Evolutionary conservation across 2,888 invertebrate genomes (phyloP).

Genomic region (Dione juno): DNA sequence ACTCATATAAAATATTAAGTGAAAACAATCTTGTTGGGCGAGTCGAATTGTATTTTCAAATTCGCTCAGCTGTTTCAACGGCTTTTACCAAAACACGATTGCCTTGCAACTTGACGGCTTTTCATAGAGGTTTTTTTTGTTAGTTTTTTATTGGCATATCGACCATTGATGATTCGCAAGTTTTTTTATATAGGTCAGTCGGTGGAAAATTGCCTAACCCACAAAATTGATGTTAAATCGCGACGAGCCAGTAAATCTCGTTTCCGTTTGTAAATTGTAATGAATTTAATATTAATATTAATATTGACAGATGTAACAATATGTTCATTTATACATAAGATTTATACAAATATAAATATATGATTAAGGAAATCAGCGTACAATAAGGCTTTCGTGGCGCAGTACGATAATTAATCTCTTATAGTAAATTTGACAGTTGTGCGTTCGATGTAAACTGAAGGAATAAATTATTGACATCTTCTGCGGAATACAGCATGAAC

Average conservation of each 20-base stretch:
- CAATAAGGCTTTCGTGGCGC: no score
- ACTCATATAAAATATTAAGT: not conserved
- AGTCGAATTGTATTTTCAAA: conserved; percentile 28
- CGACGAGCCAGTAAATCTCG: not conserved
- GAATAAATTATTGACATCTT: no score
- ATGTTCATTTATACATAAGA: not conserved
- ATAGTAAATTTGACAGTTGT: no score
- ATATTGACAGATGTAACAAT: not conserved
- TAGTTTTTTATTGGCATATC: conserved; percentile 53
- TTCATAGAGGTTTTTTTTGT: conserved; percentile 64
- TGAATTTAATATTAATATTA: not conserved
- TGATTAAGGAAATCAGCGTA: no score
- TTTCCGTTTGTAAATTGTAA: not conserved
- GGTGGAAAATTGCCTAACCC: not conserved
- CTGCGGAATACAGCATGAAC: no score
- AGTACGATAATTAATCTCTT: no score
- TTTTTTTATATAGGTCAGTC: conserved; percentile 19
- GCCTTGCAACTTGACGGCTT: conserved; percentile 76
- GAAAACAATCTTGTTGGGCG: conserved; percentile 23
- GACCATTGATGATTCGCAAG: conserved; percentile 28
- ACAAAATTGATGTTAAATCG: not conserved
- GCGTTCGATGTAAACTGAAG: no score
- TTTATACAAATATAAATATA: no score
- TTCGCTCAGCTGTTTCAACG: conserved; percentile 46
- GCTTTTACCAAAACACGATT: conserved; percentile 54